Evolutionary conservation across 2,888 invertebrate species (phyloP), one percentile per base, ranked within the genome.

Genomic region (Habrosyne pyritoides): DNA sequence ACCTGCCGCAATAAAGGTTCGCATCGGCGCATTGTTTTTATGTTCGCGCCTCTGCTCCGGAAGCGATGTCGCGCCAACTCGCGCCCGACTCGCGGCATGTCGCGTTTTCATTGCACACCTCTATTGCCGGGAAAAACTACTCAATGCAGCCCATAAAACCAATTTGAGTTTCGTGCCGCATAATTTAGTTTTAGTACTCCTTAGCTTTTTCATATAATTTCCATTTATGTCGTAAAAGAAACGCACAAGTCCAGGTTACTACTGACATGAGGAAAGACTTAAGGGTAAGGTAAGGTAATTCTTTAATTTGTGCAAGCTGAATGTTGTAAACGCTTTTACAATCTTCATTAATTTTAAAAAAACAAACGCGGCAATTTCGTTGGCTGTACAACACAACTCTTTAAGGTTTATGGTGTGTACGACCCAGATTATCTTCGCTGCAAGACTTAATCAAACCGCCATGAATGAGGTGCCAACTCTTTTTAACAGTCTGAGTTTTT

Each of bases 1-100:
- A 66, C 71, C 73, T 71, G 65, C 50, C 62, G 75, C 75, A 68
- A 67, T 76, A 73, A 77, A 74, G 74, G 74, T 70, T 73, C 74
- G 66, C 71, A 61, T 69, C 65, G 71, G 67, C 57, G 71, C 71
- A 69, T 74, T 76, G 75, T 75, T 74, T 75, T 75, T 73, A 68
- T 71, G 60, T 67, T 56, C 67, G 52, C 67, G 42, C 42, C 18
- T 18, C 42, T 42, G 42, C 18, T 8, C 42, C 78, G 78, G 78
- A 76, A 74, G 66, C 58, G 62, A 60, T 58, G 69, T 71, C 73
- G 76, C 75, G 77, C 75, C 77, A 75, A 57, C 64, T 54, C n/a
- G 24, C 3, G 24, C 24, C 24, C 24, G 24, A n/a, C n/a, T n/a
- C 66, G 63, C 63, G 68, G 57, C 66, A 53, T 63, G 65, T 60